Percentiles rank a stretch among this genome's conserved stretches.
phyloP scores from a whole-genome alignment of 1,140 invertebrate genomes.

The Ceratina australensis region DNA sequence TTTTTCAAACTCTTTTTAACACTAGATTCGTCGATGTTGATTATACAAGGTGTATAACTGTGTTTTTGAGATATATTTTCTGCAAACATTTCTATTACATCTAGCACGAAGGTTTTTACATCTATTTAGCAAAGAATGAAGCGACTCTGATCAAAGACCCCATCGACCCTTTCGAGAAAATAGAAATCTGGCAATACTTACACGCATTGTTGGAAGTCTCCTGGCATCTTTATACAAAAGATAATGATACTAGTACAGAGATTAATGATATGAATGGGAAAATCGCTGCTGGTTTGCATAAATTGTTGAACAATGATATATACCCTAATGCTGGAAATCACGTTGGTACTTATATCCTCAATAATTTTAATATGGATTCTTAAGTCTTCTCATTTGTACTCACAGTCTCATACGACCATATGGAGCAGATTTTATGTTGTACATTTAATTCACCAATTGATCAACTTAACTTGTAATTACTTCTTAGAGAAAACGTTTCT shows the following conservation, averaged over 20 bases:
- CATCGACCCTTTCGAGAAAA: constrained; percentile 81
- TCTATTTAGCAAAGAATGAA: constrained; percentile 50
- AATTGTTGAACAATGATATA: constrained; percentile 78
- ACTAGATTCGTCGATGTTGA: too few relatives aligned
- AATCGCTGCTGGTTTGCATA: constrained; percentile 76
- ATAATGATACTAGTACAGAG: constrained; percentile 65
- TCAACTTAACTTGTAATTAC: too few relatives aligned
- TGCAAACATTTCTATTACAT: too few relatives aligned
- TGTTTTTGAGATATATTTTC: too few relatives aligned
- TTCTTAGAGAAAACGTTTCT: too few relatives aligned
- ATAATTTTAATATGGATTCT: not conserved
- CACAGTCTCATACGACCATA: too few relatives aligned
- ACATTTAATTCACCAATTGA: too few relatives aligned
- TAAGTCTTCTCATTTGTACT: too few relatives aligned
- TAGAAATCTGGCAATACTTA: constrained; percentile 83
- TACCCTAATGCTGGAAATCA: constrained; percentile 72
- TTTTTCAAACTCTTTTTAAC: too few relatives aligned
- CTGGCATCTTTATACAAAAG: constrained; percentile 76
- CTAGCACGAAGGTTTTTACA: not conserved
- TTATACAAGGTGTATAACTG: too few relatives aligned
- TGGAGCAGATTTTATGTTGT: too few relatives aligned
- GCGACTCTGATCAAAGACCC: constrained; percentile 71
- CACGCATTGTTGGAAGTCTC: constrained; percentile 79
- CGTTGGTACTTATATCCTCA: constrained; percentile 68
- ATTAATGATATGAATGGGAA: constrained; percentile 62